Evolutionary conservation across 2,113 vertebrate genomes (phyloP).

Genomic region (Aphyosemion australe): DNA sequence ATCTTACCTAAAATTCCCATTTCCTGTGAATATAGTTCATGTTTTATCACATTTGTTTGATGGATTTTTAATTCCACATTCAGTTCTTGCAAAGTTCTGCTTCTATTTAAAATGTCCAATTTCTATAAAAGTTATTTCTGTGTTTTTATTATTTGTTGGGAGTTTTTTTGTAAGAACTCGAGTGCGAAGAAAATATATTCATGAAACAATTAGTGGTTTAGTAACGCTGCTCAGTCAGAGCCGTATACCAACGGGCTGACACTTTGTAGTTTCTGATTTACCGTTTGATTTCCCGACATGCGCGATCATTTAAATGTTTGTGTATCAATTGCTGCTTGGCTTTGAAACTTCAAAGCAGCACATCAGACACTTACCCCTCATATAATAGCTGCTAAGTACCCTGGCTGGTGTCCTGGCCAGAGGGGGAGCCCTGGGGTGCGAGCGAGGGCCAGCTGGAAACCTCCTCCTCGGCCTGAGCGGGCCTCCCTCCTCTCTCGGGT

Average conservation of each 20-base stretch:
- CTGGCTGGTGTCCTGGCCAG: constrained; percentile 60
- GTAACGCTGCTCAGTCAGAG: constrained; percentile 9
- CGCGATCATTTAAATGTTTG: constrained; percentile 13
- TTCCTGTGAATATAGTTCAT: no score
- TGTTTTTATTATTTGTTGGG: no score
- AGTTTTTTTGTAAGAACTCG: no score
- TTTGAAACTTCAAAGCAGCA: constrained; percentile 55
- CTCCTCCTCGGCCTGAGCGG: constrained; percentile 41
- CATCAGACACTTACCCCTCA: constrained; percentile 58
- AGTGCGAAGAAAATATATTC: neutral
- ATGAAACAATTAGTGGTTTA: neutral
- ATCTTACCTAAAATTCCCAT: no score
- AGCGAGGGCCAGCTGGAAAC: constrained; percentile 73
- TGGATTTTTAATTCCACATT: no score
- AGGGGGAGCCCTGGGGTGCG: constrained; percentile 59
- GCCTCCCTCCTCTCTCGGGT: constrained; percentile 53
- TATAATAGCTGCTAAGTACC: constrained; percentile 70
- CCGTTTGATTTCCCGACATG: constrained; percentile 20
- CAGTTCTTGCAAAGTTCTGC: no score
- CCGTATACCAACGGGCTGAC: neutral
- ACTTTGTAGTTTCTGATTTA: neutral
- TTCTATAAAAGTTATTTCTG: no score
- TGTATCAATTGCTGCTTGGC: constrained; percentile 48
- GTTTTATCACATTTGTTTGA: no score
- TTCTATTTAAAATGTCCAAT: no score